Evolutionary conservation across 1,140 invertebrate species (phyloP), one percentile per base, ranked within the genome.

Genomic region (Aradophagus sp.): DNA sequence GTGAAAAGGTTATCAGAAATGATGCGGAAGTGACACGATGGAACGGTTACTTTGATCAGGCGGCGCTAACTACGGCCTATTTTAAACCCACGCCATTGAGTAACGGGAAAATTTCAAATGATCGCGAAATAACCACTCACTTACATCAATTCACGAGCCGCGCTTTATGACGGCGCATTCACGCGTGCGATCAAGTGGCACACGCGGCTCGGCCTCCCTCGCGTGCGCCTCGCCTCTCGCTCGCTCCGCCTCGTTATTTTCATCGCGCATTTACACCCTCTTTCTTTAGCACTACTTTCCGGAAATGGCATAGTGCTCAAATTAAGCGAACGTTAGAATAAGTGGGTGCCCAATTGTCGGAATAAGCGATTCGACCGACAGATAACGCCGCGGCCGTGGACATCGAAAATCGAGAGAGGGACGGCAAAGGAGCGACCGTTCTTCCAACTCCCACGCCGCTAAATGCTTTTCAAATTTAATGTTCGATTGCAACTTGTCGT

Each of bases 111-210:
- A 82, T 81, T 73, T 75, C 77, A 83, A 86, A 84, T 81, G 83
- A 86, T 84, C 80, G 82, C 77, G 83, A 84, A 85, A 85, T 86
- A 86, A 86, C 83, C 83, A 81, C 83, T 86, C 84, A 84, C 84
- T 86, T 85, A 84, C 82, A 84, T 83, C 83, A 84, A 85, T 85
- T 86, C 81, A 84, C 77, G 63, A 76, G 74, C 77, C 76, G 69
- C 73, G 80, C 80, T 85, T 84, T 84, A 83, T 84, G 76, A 81
- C 76, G 75, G 79, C 74, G 82, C 82, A 84, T 84, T 84, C 82
- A 85, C 84, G 83, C 81, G 83, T 84, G 76, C 71, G 73, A 80
- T 75, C 66, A 75, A 75, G 70, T 73, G 42, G 39, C 62, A 39
- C 65, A 73, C 69, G 65, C 56, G 45, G 52, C 59, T 6, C 56